Base-by-base conservation (phyloP, 2,797 vertebrate species). In the Peromyscus nudipes region DNA sequence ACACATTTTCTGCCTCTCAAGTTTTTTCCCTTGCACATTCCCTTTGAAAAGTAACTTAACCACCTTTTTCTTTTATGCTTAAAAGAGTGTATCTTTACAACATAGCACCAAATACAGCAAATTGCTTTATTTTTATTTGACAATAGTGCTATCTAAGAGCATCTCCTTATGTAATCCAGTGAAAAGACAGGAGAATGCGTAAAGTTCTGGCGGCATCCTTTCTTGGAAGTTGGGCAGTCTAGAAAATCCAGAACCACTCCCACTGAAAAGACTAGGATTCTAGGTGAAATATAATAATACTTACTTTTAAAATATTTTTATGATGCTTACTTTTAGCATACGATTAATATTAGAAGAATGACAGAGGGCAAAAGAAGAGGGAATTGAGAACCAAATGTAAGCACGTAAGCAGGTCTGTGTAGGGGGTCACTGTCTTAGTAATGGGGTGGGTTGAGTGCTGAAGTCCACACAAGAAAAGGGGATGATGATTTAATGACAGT, bases 121-220 rank as follows among this genome's bases (percentile, higher is more conserved):
- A 95, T 71, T 64, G 16, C 40, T 87, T 79, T 87, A 55, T 60
- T 89, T 96, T 96, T 95, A 79, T 31, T 93, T 89, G 86, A 80
- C 76, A 65, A 76, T n/a, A 77, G n/a, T 49, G 67, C 13, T 82
- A 40, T 71, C 86, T 93, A 89, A 76, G 37, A 95, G 37, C 3
- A 12, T 95, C 40, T 67, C 21, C 43, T 62, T 86, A 43, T 76
- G 43, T 92, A 93, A 81, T 84, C 67, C 73, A 91, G 92, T 92
- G 57, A 76, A 80, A 96, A 93, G 43, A 11, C 62, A 64, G n/a
- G n/a, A 21, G 55, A 85, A 89, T 79, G 25, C 3, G 52, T 84
- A 88, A 62, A 55, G 7, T 43, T 73, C 77, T 46, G 16, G n/a
- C 77, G 76, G 21, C 81, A 65, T 96, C 25, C 37, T 85, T 81